Base-by-base conservation (phyloP, 2,888 invertebrate genomes). In the Coelopa pilipes region DNA sequence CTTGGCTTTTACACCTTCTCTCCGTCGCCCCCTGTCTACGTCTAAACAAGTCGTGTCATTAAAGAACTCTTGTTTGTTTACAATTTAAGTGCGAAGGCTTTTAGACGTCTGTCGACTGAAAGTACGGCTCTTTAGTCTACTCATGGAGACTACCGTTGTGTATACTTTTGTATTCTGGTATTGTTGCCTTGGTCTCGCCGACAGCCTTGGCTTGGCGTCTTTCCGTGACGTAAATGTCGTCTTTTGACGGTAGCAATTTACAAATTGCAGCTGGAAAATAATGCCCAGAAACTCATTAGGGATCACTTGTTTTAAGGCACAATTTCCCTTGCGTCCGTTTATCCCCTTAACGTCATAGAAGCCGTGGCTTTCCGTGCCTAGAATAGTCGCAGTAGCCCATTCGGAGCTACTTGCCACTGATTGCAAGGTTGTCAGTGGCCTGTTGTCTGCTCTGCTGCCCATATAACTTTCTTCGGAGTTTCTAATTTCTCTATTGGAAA, bases 121-220 rank as follows among this genome's bases (percentile, higher is more conserved):
- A 49, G 65, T 66, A 49, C 66, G 49, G 49, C 49, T 50, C 49
- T 66, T 21, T 66, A 21, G 66, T 17, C 21, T 66, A 49, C 21
- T 21, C 24, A 19, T 45, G 47, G 5, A 21, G 12, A 21, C 4
- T 7, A 34, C n/a, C n/a, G 65, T n/a, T 65, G 66, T 66, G 47
- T 10, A 17, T 34, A 34, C 7, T 34, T 34, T 34, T 34, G 34
- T 7, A 34, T 34, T 34, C 7, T 34, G 34, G 7, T 34, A 34
- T 34, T 34, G 34, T 34, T 34, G 4, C 34, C 7, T 34, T 7
- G 7, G 4, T 34, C 34, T 34, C 34, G 4, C 34, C 7, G 7
- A 2, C 34, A 34, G 7, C 3, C 11, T 60, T 60, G 21, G 34
- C 34, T 60, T n/a, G 13, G 21, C 24, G 60, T 34, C 24, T 60